Evolutionary conservation across 2,113 vertebrate genomes (phyloP).

Genomic region (Rutilus rutilus): DNA sequence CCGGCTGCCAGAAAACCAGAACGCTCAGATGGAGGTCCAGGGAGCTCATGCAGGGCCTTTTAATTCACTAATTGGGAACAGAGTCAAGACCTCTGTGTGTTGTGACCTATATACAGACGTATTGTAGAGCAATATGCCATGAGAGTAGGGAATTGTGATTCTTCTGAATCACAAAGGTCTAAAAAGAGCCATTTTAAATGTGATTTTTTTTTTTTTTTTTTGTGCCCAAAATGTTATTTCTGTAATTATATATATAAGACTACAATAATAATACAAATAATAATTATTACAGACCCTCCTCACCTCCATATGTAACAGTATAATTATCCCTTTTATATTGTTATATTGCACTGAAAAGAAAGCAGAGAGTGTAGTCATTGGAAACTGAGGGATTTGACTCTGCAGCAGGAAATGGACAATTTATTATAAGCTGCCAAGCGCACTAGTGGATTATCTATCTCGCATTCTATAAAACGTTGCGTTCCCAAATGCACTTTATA

Average conservation of each 20-base stretch:
- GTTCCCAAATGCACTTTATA: background rate
- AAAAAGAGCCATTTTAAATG: background rate
- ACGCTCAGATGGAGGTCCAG: conserved; percentile 17
- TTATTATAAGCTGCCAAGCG: conserved; percentile 92
- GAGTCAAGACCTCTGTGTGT: conserved; percentile 16
- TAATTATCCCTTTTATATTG: conserved; percentile 42
- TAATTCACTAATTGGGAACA: conserved; percentile 59
- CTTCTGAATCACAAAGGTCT: background rate
- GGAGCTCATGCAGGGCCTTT: conserved; percentile 19
- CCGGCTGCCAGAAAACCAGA: conserved; percentile 54
- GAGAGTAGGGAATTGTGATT: background rate
- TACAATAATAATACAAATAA: background rate
- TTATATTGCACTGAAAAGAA: conserved; percentile 83
- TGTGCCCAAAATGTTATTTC: background rate
- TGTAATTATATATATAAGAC: background rate
- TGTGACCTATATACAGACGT: conserved; percentile 26
- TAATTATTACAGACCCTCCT: background rate
- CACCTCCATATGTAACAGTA: conserved; percentile 39
- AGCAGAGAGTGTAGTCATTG: conserved; percentile 83
- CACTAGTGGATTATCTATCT: conserved; percentile 95
- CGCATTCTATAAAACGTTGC: background rate
- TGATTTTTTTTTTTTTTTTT: no score
- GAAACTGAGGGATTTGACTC: conserved; percentile 88
- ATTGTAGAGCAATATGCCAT: background rate
- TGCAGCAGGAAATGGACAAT: conserved; percentile 97